phyloP scores from a whole-genome alignment of 2,888 invertebrate genomes.

The Margaritifera margaritifera region DNA sequence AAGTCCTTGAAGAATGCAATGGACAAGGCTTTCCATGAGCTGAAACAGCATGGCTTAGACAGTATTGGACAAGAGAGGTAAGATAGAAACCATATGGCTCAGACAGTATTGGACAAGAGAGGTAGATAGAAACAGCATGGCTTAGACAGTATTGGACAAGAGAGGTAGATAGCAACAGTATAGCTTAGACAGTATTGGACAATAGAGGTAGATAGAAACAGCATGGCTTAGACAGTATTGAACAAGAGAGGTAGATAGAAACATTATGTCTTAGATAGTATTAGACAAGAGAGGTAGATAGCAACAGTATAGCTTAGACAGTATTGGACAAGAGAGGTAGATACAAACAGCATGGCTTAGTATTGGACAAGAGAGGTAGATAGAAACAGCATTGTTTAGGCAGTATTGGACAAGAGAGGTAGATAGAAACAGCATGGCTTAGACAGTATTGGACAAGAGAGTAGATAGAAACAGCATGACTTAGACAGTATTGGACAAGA shows the following conservation, averaged over 20 bases:
- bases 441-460: conserved; percentile 65
- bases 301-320: too few species aligned
- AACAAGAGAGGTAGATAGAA: too few species aligned
- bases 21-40: conserved; percentile 70
- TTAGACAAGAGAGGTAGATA: too few species aligned
- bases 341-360: neutral
- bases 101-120: neutral
- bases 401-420: too few species aligned
- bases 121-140: neutral
- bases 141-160: neutral
- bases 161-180: neutral
- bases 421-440: conserved; percentile 60
- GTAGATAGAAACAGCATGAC: conserved; percentile 34
- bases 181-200: neutral
- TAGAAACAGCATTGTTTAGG: too few species aligned
- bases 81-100: neutral
- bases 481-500: neutral
- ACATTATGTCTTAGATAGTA: too few species aligned
- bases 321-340: neutral
- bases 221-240: neutral
- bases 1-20: conserved; percentile 66
- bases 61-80: conserved; percentile 69
- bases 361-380: too few species aligned
- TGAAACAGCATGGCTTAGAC: conserved; percentile 61
- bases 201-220: neutral